Base-by-base conservation (phyloP, 2,888 invertebrate species). In the Tiliacea citrago region DNA sequence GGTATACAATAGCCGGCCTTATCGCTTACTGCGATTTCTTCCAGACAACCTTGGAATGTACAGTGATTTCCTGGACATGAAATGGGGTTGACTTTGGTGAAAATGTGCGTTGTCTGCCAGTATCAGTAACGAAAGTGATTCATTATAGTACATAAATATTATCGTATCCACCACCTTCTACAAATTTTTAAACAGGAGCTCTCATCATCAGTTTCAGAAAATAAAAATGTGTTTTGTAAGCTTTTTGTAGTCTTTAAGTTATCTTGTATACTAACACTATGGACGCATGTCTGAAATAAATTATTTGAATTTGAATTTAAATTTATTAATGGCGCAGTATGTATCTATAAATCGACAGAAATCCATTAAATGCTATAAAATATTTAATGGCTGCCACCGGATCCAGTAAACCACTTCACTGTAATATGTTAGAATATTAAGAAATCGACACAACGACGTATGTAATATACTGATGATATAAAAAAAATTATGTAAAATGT, bases 281-380 rank as follows among this genome's bases (percentile, higher is more conserved):
- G n/a, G n/a, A n/a, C n/a, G n/a, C n/a, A n/a, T n/a, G n/a, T n/a
- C n/a, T n/a, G n/a, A n/a, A n/a, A n/a, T n/a, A n/a, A n/a, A n/a
- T n/a, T n/a, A n/a, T n/a, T n/a, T n/a, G n/a, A n/a, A n/a, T n/a
- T n/a, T n/a, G n/a, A n/a, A n/a, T n/a, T n/a, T n/a, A n/a, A n/a
- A n/a, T n/a, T n/a, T 61, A 81, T 81, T 81, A 76, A 80, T 76
- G 68, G 65, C 12, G 6, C 49, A 57, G 49, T 61, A 45, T 68
- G 47, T 65, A 66, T 68, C 29, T 77, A 77, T 67, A 77, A 77
- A 70, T 73, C 60, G 55, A 42, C 57, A 16, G 42, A 73, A 74
- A 82, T 82, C 82, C 73, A 81, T 81, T 82, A 82, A 73, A 66
- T 68, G 70, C 70, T 70, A 74, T 81, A 77, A 77, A 81, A 81